Base-by-base conservation (phyloP, 2,113 vertebrate species). In the Sterrhoptilus dennistouni region DNA sequence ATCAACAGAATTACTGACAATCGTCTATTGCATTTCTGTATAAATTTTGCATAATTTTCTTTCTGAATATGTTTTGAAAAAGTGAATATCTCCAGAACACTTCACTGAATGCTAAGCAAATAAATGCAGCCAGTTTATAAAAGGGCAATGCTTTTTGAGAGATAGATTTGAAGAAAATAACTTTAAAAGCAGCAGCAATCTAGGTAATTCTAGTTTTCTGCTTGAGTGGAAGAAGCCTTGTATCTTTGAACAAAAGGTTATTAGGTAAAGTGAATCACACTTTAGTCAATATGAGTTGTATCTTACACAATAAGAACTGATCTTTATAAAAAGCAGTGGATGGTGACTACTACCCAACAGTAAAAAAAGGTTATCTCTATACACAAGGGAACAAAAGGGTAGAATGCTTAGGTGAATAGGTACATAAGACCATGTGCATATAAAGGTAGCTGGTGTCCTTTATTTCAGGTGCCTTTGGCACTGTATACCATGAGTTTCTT, bases 321-420 rank as follows among this genome's bases (percentile, higher is more conserved):
- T 2, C 6, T n/a, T 70, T 74, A 50, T 28, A 33, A 42, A 66
- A 82, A 71, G 4, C 10, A 38, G 35, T 6, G 9, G 6, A 21
- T 50, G 4, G 5, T 75, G 53, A 22, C 35, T 70, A 14, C 6
- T 25, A 49, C 14, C 14, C 38, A 63, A 20, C 1, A 54, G 28
- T 35, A 44, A 84, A 33, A 69, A 57, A 72, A 1, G 2, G 21
- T 83, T 44, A 3, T 60, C 27, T 38, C 21, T 52, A 61, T 13
- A 44, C 7, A 31, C 4, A 1, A 42, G 23, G 33, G 27, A 84
- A 36, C 8, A 79, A 66, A 66, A 44, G 2, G 0, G 4, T 36
- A 29, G 15, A 56, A 42, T 0, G 1, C 4, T 38, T 1, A 2
- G 11, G 20, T 25, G 25, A 59, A 23, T 5, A 60, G 14, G n/a